These are phyloP conservation scores for Ptychochromis oligacanthus DNA, from an alignment of 2,113 vertebrate genomes.

Conservation along the genomic window DNA sequence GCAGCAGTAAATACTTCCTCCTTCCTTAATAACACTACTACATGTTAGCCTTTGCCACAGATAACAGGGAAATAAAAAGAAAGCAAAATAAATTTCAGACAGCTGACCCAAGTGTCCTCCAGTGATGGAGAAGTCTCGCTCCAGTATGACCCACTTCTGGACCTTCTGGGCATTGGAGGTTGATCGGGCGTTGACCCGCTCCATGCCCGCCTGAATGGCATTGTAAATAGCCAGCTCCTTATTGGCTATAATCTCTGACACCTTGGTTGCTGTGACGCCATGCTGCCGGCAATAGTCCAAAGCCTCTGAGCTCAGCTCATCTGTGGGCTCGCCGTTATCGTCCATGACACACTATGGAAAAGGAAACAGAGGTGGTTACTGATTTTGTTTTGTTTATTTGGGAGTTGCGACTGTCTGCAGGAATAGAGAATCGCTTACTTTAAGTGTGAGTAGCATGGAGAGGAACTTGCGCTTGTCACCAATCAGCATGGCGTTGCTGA, in stretches of 20 bases:
- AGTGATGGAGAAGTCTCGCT: constrained; percentile 76
- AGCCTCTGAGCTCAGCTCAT: constrained; percentile 72
- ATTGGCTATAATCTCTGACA: constrained; percentile 74
- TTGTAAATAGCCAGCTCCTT: constrained; percentile 78
- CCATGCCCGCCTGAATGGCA: constrained; percentile 78
- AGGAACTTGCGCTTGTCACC: constrained; percentile 85
- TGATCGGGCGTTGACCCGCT: constrained; percentile 69
- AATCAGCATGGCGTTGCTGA: constrained; percentile 82
- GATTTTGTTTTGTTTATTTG: background rate
- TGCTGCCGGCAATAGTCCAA: constrained; percentile 66
- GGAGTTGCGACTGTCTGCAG: background rate
- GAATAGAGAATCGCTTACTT: constrained; percentile 59
- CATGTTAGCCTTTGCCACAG: background rate
- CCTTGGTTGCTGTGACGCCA: constrained; percentile 54
- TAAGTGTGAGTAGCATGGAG: constrained; percentile 82
- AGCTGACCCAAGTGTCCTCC: constrained; percentile 82
- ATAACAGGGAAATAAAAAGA: background rate
- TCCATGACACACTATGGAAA: constrained; percentile 71
- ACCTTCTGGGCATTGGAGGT: constrained; percentile 79
- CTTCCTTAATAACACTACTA: background rate
- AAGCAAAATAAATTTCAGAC: background rate
- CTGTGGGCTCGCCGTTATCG: constrained; percentile 74
- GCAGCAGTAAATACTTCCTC: background rate
- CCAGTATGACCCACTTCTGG: constrained; percentile 79
- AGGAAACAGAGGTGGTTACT: background rate